These are phyloP conservation scores for Brachypalpus laphriformis DNA, from an alignment of 2,888 invertebrate genomes.

Conservation along the genomic window DNA sequence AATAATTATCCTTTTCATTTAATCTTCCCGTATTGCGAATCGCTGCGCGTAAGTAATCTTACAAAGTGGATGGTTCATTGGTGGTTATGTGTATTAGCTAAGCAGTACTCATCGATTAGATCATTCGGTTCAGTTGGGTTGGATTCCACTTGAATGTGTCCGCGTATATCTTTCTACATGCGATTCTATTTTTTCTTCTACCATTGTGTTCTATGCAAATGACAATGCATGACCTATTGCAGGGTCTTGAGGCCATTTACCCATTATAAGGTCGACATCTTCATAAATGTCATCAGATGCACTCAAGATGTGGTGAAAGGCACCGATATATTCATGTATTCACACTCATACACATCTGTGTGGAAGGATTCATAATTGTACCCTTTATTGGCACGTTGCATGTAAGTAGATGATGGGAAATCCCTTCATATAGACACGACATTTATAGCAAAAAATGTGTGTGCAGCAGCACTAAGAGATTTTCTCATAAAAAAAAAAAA, in stretches of 20 bases:
- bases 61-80: neutral
- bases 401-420: neutral
- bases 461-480: neutral
- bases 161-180: neutral
- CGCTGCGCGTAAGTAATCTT: constrained; percentile 35
- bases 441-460: constrained; percentile 11
- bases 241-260: constrained; percentile 47
- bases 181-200: neutral
- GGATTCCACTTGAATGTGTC: constrained; percentile 18
- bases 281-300: constrained; percentile 53
- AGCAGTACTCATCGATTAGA: constrained; percentile 24
- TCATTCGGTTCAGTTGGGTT: neutral
- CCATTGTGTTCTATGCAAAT: neutral
- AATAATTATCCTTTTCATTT: constrained; percentile 35
- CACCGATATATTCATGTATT: neutral
- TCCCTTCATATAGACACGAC: constrained; percentile 32
- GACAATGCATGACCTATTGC: constrained; percentile 1
- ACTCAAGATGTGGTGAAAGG: constrained; percentile 28
- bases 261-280: constrained; percentile 54
- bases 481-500: neutral
- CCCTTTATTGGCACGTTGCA: neutral
- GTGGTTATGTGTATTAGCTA: constrained; percentile 13
- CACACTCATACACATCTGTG: neutral
- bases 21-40: constrained; percentile 3
- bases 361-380: neutral